A percentile compares a stretch with the other conserved stretches of the same genome.
Conservation (phyloP, 2,797 vertebrate species). For the Allobates femoralis region DNA sequence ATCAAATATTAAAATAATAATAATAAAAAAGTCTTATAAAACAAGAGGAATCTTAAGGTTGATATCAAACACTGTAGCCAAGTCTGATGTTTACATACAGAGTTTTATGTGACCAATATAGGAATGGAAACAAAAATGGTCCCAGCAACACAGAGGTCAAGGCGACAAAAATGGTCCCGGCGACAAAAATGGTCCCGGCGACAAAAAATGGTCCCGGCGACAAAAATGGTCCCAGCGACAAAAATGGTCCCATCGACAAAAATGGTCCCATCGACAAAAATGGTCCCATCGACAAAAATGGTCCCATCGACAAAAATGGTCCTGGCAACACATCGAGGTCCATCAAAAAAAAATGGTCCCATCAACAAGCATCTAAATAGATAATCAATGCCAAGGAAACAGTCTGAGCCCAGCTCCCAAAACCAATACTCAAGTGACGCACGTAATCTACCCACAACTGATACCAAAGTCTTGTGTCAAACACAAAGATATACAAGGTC, state of each 20-base stretch:
- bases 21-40: background rate
- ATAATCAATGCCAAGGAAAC: background rate
- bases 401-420: background rate
- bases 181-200: no score
- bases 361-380: background rate
- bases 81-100: background rate
- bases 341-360: no score
- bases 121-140: no score
- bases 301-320: no score
- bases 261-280: no score
- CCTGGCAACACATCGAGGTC: no score
- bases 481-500: background rate
- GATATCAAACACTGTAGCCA: background rate
- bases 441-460: background rate
- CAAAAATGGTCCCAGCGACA: no score
- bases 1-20: background rate
- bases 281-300: no score
- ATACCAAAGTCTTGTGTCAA: background rate
- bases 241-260: no score
- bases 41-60: background rate
- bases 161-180: no score
- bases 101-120: background rate
- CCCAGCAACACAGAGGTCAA: no score
- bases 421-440: background rate
- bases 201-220: no score